Evolutionary conservation across 2,113 vertebrate species (phyloP), one percentile per base, ranked within the genome.

Genomic region (Hippocampus comes): DNA sequence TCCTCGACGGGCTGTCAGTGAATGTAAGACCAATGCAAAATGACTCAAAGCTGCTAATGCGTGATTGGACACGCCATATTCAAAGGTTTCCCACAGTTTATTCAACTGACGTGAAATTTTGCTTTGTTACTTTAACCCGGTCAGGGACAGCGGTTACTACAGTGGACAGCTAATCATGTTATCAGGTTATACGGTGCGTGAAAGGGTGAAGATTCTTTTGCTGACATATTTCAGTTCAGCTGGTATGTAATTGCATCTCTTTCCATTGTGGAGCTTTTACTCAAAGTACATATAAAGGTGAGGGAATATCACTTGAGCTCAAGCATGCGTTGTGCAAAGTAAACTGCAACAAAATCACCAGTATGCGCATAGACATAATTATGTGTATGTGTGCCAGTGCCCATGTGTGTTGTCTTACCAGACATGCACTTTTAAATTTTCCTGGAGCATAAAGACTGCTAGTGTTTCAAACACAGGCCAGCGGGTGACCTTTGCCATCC

Each of bases 361-460:
- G 65, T 76, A 57, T 80, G 65, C 70, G 79, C 79, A 80, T 3
- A 46, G 71, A 65, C 79, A 38, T 38, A 38, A 38, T 38, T 81
- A 81, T 85, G 76, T 69, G 71, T 79, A 70, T 80, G 61, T 69
- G 68, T 46, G 15, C 67, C 78, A 71, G 53, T 46, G 68, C 59
- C 60, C 68, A 75, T 72, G 70, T 27, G 59, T 59, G 68, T 10
- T 63, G 57, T 81, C 66, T 83, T 80, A 70, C 63, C 61, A 82
- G 71, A 61, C 68, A 77, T 70, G 48, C 59, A 81, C 34, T 67
- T 43, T 57, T 65, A 66, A 75, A 65, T 61, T 77, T n/a, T 74
- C 61, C 78, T 68, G 71, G 63, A 82, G 75, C 25, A 91, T 86
- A 89, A 90, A 91, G 87, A 68, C 74, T 51, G 63, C 79, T 75